Evolutionary conservation across 2,797 vertebrate genomes (phyloP).

Genomic region (Micrastur ruficollis): DNA sequence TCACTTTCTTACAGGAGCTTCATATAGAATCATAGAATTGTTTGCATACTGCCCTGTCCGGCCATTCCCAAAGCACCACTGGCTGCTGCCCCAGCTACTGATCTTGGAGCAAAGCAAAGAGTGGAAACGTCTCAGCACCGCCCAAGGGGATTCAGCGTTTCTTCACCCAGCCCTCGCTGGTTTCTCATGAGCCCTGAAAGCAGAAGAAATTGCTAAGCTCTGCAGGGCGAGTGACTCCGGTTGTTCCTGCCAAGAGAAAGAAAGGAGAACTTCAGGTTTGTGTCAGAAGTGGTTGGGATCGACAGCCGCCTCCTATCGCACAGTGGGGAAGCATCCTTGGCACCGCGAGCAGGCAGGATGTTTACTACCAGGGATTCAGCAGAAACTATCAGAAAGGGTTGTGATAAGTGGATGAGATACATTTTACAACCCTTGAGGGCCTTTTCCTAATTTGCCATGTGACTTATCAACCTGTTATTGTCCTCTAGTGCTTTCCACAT

Average conservation of each 20-base stretch:
- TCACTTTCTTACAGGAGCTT: not conserved
- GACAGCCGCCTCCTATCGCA: not conserved
- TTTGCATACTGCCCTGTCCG: not conserved
- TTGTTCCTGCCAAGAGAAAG: not conserved
- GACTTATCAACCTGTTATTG: constrained; percentile 58
- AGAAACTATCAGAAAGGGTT: constrained; percentile 17
- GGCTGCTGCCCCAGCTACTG: not conserved
- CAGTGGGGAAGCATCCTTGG: not conserved
- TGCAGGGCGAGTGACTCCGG: not conserved
- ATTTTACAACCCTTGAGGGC: constrained; percentile 40
- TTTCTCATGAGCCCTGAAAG: not conserved
- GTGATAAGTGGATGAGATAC: constrained; percentile 33
- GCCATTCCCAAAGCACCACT: not conserved
- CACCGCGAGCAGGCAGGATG: not conserved
- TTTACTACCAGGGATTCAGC: constrained; percentile 2
- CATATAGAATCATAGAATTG: no score
- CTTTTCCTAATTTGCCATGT: constrained; percentile 54
- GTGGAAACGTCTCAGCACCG: not conserved
- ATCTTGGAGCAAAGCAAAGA: not conserved
- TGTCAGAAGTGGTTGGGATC: not conserved
- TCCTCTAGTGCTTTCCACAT: constrained; percentile 35
- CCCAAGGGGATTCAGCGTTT: rapidly evolving
- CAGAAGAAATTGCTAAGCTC: not conserved
- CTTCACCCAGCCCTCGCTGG: rapidly evolving
- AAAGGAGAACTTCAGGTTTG: not conserved